Evolutionary conservation across 2,888 invertebrate genomes (phyloP).

Genomic region (Siphonodentalium dalli): DNA sequence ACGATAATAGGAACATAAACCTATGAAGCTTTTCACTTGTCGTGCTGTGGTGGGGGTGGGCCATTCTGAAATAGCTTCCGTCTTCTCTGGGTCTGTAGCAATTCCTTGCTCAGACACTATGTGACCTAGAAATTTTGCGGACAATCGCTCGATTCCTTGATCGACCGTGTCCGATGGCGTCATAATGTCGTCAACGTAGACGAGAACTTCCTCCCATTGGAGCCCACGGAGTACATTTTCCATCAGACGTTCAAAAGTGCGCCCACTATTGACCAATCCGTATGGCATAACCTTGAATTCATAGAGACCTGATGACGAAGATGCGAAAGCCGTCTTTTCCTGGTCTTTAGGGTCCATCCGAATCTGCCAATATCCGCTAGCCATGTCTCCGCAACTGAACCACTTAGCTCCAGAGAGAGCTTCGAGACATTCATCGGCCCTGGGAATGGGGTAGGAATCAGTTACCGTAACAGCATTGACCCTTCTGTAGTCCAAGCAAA

Average conservation of each 20-base stretch:
- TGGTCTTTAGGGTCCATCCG: slow-evolving; percentile 17
- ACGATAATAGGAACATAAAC: too few relatives aligned
- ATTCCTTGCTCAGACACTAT: too few relatives aligned
- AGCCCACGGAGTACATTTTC: slow-evolving; percentile 27
- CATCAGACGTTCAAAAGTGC: slow-evolving; percentile 33
- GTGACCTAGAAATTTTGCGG: too few relatives aligned
- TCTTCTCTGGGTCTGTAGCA: too few relatives aligned
- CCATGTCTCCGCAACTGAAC: slow-evolving; percentile 30
- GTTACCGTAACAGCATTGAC: slow-evolving; percentile 25
- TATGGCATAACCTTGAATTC: slow-evolving; percentile 28
- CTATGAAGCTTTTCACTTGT: too few relatives aligned
- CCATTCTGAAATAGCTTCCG: too few relatives aligned
- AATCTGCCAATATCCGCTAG: slow-evolving; percentile 29
- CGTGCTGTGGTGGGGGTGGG: too few relatives aligned
- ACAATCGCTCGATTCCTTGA: too few relatives aligned
- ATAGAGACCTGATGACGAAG: slow-evolving; percentile 15
- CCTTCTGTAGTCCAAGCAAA: slow-evolving; percentile 28
- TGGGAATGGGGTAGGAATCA: slow-evolving; percentile 27
- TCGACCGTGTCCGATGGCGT: too few relatives aligned
- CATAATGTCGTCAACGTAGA: too few relatives aligned
- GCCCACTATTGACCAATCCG: slow-evolving; percentile 26
- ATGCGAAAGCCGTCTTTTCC: slow-evolving; percentile 28
- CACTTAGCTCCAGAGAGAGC: slow-evolving; percentile 22
- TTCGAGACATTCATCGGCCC: slow-evolving; percentile 28
- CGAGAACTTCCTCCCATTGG: too few relatives aligned